These are phyloP conservation scores for Pectinophora gossypiella DNA, from an alignment of 1,140 invertebrate species.

Conservation along the genomic window DNA sequence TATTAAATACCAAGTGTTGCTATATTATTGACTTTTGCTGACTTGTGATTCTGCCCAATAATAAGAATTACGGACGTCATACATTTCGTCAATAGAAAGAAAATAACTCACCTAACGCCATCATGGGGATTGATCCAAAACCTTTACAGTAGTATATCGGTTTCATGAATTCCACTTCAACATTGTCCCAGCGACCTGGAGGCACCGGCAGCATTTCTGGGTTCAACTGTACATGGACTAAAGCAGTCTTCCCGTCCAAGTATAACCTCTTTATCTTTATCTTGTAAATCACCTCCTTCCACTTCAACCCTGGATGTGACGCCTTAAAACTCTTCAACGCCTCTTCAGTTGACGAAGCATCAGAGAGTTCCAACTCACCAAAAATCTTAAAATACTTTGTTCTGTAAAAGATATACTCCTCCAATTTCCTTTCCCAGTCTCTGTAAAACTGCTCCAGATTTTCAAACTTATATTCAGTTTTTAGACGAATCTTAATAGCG, in stretches of 20 bases:
- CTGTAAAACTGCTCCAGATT: constrained; percentile 28
- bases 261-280: constrained; percentile 44
- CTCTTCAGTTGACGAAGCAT: constrained; percentile 24
- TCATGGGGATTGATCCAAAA: constrained; percentile 23
- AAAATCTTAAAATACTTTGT: constrained; percentile 35
- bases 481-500: constrained; percentile 36
- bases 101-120: constrained; percentile 35
- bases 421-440: constrained; percentile 35
- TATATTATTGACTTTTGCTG: no score
- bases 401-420: constrained; percentile 44
- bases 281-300: constrained; percentile 28
- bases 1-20: no score
- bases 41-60: no score
- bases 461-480: constrained; percentile 27
- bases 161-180: constrained; percentile 50
- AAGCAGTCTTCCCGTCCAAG: constrained; percentile 32
- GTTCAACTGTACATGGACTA: constrained; percentile 43
- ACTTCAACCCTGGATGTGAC: constrained; percentile 22
- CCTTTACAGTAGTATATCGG: constrained; percentile 46
- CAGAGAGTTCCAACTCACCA: constrained; percentile 15
- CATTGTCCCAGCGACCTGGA: constrained; percentile 39
- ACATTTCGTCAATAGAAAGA: no score
- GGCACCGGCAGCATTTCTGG: constrained; percentile 35
- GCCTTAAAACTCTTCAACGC: constrained; percentile 31
- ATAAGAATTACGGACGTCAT: no score